Evolutionary conservation across 1,140 invertebrate species (phyloP).

Genomic region (Drosophila orena): DNA sequence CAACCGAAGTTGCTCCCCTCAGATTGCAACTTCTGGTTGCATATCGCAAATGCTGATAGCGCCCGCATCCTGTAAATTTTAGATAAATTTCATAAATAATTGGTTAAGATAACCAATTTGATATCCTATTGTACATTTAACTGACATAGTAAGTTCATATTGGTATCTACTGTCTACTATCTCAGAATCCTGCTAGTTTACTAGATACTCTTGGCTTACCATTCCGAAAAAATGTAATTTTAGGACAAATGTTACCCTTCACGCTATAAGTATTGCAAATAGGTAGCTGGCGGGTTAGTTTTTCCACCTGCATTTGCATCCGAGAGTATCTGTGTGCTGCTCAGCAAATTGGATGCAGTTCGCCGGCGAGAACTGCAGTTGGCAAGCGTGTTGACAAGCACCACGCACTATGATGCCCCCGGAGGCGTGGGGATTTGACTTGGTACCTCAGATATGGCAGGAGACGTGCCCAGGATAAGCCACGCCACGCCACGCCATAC

Average conservation of each 20-base stretch:
- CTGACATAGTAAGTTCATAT: too few species aligned
- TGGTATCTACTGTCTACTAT: too few species aligned
- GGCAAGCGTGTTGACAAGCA: constrained; percentile 63
- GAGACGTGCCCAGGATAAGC: constrained; percentile 19
- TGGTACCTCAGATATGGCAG: background rate
- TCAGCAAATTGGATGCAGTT: constrained; percentile 63
- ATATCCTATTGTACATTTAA: too few species aligned
- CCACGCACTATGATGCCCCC: constrained; percentile 38
- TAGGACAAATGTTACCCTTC: background rate
- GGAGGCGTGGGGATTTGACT: background rate
- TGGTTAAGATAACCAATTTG: background rate
- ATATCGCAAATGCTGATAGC: background rate
- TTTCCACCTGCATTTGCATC: constrained; percentile 7
- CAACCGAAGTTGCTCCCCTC: constrained; percentile 27
- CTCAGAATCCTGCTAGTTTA: too few species aligned
- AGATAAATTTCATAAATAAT: background rate
- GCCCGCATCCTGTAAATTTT: background rate
- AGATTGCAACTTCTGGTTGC: constrained; percentile 17
- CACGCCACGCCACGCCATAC: constrained; percentile 1
- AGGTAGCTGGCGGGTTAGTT: background rate
- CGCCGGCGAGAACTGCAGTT: constrained; percentile 34
- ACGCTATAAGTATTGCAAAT: background rate
- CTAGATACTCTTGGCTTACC: too few species aligned
- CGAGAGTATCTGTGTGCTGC: constrained; percentile 16
- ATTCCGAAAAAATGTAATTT: too few species aligned